A percentile compares a stretch with the other conserved stretches of the same genome.
phyloP scores from a whole-genome alignment of 2,797 vertebrate species.

The Molossus alvarezi region DNA sequence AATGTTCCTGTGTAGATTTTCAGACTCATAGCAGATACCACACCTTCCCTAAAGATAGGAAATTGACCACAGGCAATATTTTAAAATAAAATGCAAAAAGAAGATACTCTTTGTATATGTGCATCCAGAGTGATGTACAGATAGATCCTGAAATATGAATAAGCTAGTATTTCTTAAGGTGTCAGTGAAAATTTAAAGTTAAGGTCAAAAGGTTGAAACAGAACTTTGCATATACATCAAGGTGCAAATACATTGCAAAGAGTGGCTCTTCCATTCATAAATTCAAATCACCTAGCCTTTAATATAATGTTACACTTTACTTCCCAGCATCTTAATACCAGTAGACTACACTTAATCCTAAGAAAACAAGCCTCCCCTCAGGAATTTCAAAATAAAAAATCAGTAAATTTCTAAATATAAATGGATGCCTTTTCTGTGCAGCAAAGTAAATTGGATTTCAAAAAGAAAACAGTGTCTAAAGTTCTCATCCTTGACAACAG shows the following conservation, averaged over 20 bases:
- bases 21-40: not conserved
- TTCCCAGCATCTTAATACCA: constrained; percentile 59
- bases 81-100: not conserved
- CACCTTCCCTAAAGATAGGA: not conserved
- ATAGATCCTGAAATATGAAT: not conserved
- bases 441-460: constrained; percentile 54
- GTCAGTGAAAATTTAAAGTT: constrained; percentile 23
- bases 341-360: constrained; percentile 60
- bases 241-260: not conserved
- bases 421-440: constrained; percentile 21
- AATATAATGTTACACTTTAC: constrained; percentile 66
- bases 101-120: not conserved
- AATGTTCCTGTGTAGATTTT: not conserved
- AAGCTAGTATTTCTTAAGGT: constrained; percentile 35
- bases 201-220: not conserved
- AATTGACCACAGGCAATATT: not conserved
- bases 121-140: not conserved
- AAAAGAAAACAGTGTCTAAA: constrained; percentile 47
- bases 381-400: constrained; percentile 56
- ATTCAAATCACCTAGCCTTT: constrained; percentile 42
- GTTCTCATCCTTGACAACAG: constrained; percentile 49
- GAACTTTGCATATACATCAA: not conserved
- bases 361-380: constrained; percentile 48
- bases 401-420: constrained; percentile 69
- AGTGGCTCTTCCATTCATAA: constrained; percentile 33